Percentiles rank a stretch among this genome's conserved stretches.
These are phyloP conservation scores for Cetoscarus ocellatus DNA, from an alignment of 2,797 vertebrate species.

Conservation along the genomic window DNA sequence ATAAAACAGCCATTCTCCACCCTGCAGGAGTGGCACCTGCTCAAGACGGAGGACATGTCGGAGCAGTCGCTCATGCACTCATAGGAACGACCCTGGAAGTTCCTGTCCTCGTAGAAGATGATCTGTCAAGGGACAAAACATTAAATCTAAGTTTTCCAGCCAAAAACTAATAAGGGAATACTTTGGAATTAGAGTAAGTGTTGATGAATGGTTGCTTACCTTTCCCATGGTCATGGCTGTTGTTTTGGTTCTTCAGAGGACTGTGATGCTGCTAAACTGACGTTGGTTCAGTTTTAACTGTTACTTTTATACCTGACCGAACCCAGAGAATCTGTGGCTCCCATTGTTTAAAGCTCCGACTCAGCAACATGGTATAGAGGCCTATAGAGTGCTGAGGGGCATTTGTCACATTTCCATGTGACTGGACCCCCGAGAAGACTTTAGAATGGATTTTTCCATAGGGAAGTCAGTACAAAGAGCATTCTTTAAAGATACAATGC, in stretches of 20 bases:
- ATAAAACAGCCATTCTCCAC: conserved; percentile 82
- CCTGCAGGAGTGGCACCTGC: conserved; percentile 77
- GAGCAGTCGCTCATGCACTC: conserved; percentile 76
- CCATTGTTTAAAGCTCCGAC: conserved; percentile 77
- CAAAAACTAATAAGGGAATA: neutral
- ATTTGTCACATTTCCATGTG: conserved; percentile 66
- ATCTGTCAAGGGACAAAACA: conserved; percentile 65
- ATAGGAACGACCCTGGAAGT: conserved; percentile 81
- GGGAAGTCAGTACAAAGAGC: conserved; percentile 51
- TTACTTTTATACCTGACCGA: conserved; percentile 81
- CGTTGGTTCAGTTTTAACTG: conserved; percentile 61
- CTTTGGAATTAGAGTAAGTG: neutral
- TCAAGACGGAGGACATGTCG: conserved; percentile 77
- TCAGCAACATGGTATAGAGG: conserved; percentile 75
- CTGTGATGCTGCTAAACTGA: conserved; percentile 58
- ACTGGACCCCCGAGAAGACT: conserved; percentile 65
- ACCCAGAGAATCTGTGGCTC: conserved; percentile 61
- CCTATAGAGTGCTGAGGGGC: conserved; percentile 62
- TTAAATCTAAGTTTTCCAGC: neutral
- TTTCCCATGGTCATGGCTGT: conserved; percentile 69
- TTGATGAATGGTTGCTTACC: conserved; percentile 53
- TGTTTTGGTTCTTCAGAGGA: conserved; percentile 43
- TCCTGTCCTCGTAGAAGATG: conserved; percentile 82
- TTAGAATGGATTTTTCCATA: conserved; percentile 68
- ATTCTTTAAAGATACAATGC: conserved; percentile 49